Base-by-base conservation (phyloP, 2,888 invertebrate genomes). In the Lamproptera curius region DNA sequence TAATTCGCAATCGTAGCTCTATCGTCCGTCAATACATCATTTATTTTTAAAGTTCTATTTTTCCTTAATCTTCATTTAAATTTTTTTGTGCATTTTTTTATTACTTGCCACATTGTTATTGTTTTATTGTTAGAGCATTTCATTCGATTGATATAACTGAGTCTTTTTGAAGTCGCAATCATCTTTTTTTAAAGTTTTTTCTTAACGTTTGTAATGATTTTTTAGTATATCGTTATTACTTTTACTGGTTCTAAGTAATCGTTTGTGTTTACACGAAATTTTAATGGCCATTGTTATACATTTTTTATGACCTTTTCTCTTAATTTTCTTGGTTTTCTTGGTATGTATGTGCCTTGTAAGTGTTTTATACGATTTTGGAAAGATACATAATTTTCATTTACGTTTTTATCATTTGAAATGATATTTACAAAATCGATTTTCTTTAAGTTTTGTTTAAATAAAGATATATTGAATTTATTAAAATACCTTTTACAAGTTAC, bases 201-300 rank as follows among this genome's bases (percentile, higher is more conserved):
- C n/a, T 5, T 11, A 31, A 3, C 3, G n/a, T 31, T 31, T 31
- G 13, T 31, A 31, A 31, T 31, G 11, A 11, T 1, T 31, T 31
- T 31, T 31, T 10, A 31, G n/a, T 31, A 31, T 11, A 31, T n/a
- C 4, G 13, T 9, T 31, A 31, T 15, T 43, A 20, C 10, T 35
- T 26, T 35, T 43, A 1, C 4, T 5, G 20, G 20, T 20, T 20
- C 20, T 20, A 3, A 20, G 6, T 20, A 20, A 6, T 20, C 20
- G 20, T 20, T 20, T 20, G 6, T 20, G 20, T 20, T 20, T 20
- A 35, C 36, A 35, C 2, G 43, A 43, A 35, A 2, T 43, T 35
- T 35, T 36, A 4, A 43, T n/a, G 2, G 35, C 43, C 5, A 1
- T 31, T 1, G 43, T 43, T 23, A 43, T 2, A 35, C 39, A 39